Conservation (phyloP, 2,888 invertebrate species). For the Drosophila buzzatii region DNA sequence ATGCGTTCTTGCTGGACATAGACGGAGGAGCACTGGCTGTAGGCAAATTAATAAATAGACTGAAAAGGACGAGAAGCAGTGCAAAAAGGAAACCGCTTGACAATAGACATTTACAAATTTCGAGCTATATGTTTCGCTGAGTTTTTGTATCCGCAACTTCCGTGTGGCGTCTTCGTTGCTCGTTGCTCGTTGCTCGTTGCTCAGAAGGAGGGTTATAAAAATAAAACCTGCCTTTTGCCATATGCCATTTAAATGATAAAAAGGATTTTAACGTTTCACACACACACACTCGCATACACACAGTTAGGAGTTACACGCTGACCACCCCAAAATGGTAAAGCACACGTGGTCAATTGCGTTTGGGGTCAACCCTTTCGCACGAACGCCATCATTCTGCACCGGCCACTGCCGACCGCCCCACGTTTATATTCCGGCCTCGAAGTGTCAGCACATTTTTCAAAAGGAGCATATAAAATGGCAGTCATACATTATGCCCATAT, state of each 20-base stretch:
- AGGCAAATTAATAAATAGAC: slow-evolving; percentile 74
- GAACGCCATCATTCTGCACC: slow-evolving; percentile 69
- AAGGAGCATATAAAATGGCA: slow-evolving; percentile 72
- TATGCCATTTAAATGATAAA: slow-evolving; percentile 82
- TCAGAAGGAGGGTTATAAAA: slow-evolving; percentile 66
- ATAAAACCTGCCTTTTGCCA: slow-evolving; percentile 80
- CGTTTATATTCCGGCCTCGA: slow-evolving; percentile 50
- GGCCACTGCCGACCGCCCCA: slow-evolving; percentile 19
- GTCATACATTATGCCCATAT: slow-evolving; percentile 82
- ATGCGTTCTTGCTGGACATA: slow-evolving; percentile 22
- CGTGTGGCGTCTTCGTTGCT: slow-evolving; percentile 62
- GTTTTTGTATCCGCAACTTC: slow-evolving; percentile 62
- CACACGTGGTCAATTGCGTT: slow-evolving; percentile 82
- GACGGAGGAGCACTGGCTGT: slow-evolving; percentile 41
- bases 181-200: background rate
- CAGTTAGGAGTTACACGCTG: slow-evolving; percentile 9
- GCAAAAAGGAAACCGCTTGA: slow-evolving; percentile 44
- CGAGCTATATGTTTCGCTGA: slow-evolving; percentile 70
- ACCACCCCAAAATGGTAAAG: slow-evolving; percentile 54
- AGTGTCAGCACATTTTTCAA: slow-evolving; percentile 82
- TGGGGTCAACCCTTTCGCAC: slow-evolving; percentile 82
- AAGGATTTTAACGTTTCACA: slow-evolving; percentile 70
- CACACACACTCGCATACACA: slow-evolving; percentile 21
- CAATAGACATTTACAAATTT: slow-evolving; percentile 80
- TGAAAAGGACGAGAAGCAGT: slow-evolving; percentile 13